Evolutionary conservation across 2,888 invertebrate species (phyloP), one percentile per base, ranked within the genome.

Genomic region (Andricus quercusramuli): DNA sequence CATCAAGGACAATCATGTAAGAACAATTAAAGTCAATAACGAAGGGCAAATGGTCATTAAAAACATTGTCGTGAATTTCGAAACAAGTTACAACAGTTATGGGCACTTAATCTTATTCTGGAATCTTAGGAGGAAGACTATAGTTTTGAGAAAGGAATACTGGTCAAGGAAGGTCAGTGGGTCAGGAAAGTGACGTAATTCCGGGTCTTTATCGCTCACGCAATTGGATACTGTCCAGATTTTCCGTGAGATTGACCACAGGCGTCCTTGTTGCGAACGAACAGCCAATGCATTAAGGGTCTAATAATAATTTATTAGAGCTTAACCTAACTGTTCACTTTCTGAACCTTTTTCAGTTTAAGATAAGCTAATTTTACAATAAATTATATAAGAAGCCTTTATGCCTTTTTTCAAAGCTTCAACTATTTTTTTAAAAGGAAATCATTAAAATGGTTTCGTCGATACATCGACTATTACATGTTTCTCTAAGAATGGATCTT

Each of bases 91-190:
- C 32, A 74, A 56, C 32, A 74, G 51, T 70, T 70, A 56, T 29
- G 56, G 47, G 25, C 68, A 22, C 8, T 47, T 56, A 56, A 74
- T 74, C 74, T 74, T 29, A 11, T 68, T 74, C 32, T 37, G 32
- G 32, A 51, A 74, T 74, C 74, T 74, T 13, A 56, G 20, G 29
- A 70, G 51, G 32, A 74, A 74, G 56, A 70, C 25, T 47, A 4
- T 51, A 20, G 15, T 25, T 9, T 44, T 11, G 5, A 56, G 25
- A n/a, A 56, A 56, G 74, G 74, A 74, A 56, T 79, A 80, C 79
- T 88, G 88, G 88, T 90, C 89, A 89, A 86, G 87, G 88, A 89
- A 90, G 91, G 91, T 91, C 88, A 92, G 89, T 92, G 87, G 92
- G 91, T 91, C 92, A 87, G 77, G 82, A 56, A 78, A 76, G 82